Base-by-base conservation (phyloP, 2,797 vertebrate genomes). In the Mallotus villosus region DNA sequence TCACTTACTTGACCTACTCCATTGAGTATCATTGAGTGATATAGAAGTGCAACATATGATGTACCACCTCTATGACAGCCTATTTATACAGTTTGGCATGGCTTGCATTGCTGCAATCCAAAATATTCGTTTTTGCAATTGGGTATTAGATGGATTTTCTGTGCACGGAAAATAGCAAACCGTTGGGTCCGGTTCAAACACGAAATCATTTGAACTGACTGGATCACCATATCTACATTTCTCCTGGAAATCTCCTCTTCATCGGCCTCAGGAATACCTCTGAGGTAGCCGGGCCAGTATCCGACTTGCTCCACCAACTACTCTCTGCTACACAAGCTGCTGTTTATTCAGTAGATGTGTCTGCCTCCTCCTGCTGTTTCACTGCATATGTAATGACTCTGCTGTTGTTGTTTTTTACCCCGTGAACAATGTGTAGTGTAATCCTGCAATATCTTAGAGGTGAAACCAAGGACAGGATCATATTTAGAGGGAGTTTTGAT, bases 191-290 rank as follows among this genome's bases (percentile, higher is more conserved):
- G n/a, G 19, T n/a, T 3, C 1, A n/a, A 53, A 19, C 16, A n/a
- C 17, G 1, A 53, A 17, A 53, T 53, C 51, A 16, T 53, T n/a
- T 17, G 37, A 41, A 53, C 51, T 5, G 19, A 53, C 51, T 53
- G 37, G 0, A 41, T 6, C 37, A 41, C 37, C 37, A 41, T 41
- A 41, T 41, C 37, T 41, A 41, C 37, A 41, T 41, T 41, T 97
- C 21, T 99, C 97, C 67, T 99, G 97, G 98, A 96, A 97, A 84
- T 95, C 99, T 99, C 81, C 97, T 97, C 79, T 99, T 99, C 24
- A 94, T 98, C 76, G 98, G 97, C 67, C 86, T 99, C 63, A 95
- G 97, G 83, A 99, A 99, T 83, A 97, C 95, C 70, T 93, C 97
- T 1, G 96, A 97, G 83, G 89, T 97, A 57, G 95, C 99, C 89